Conservation (phyloP, 2,888 invertebrate species). For the Automeris io region DNA sequence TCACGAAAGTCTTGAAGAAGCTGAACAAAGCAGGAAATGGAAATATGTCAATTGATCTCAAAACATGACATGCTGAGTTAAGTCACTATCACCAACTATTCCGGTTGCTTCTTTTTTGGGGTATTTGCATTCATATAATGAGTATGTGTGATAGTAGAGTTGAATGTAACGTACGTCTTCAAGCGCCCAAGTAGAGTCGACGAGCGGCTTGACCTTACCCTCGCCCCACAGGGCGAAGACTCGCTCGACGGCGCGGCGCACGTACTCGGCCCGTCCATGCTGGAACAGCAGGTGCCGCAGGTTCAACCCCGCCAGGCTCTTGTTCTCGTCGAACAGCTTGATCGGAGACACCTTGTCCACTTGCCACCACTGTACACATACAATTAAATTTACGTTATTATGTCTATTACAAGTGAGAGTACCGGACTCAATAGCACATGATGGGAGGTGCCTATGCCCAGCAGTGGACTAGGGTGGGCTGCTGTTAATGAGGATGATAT, state of each 20-base stretch:
- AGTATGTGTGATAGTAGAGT: neutral
- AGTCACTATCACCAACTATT: no score
- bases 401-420: neutral
- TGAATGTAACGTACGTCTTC: constrained; percentile 82
- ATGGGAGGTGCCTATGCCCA: no score
- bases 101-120: no score
- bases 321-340: constrained; percentile 93
- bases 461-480: no score
- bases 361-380: constrained; percentile 88
- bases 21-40: no score
- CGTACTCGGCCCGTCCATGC: constrained; percentile 83
- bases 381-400: neutral
- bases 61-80: no score
- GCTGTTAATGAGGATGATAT: no score
- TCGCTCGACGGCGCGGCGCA: constrained; percentile 82
- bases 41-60: no score
- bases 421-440: no score
- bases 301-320: constrained; percentile 88
- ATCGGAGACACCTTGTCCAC: constrained; percentile 93
- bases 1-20: no score
- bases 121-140: no score
- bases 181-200: constrained; percentile 91
- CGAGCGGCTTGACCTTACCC: constrained; percentile 87
- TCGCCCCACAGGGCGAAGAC: constrained; percentile 86
- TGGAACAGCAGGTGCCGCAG: constrained; percentile 89